phyloP scores from a whole-genome alignment of 2,113 vertebrate species.

The Cairina moschata region DNA sequence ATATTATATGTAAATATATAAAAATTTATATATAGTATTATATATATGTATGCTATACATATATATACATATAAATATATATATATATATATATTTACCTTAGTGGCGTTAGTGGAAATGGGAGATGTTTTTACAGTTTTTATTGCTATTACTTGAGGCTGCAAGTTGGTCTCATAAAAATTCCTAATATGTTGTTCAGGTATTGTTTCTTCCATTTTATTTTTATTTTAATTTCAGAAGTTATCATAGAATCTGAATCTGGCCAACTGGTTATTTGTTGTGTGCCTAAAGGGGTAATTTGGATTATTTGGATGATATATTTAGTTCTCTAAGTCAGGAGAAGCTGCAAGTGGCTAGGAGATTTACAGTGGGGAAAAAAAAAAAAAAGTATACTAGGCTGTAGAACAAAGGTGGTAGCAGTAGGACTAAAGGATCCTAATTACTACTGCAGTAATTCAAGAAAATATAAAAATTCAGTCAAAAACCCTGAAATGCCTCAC shows the following conservation, averaged over 20 bases:
- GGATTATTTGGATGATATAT: neutral
- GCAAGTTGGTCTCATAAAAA: neutral
- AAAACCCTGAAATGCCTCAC: neutral
- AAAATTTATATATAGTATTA: too few relatives aligned
- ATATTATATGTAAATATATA: too few relatives aligned
- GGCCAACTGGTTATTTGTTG: neutral
- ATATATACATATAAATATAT: neutral
- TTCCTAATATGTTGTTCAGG: neutral
- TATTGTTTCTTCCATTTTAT: neutral
- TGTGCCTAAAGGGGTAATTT: neutral
- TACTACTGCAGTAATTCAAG: neutral
- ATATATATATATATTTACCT: neutral
- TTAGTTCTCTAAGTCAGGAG: neutral
- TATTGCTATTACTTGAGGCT: neutral
- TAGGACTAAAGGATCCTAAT: neutral
- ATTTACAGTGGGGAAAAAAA: neutral
- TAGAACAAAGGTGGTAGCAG: neutral
- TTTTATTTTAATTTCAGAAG: neutral
- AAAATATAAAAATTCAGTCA: neutral
- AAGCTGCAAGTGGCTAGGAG: neutral
- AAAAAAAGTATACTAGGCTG: neutral
- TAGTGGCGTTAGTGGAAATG: neutral
- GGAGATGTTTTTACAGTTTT: neutral
- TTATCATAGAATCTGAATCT: neutral
- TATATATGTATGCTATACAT: too few relatives aligned